Conservation (phyloP, 1,140 invertebrate genomes). For the Nymphalis io region DNA sequence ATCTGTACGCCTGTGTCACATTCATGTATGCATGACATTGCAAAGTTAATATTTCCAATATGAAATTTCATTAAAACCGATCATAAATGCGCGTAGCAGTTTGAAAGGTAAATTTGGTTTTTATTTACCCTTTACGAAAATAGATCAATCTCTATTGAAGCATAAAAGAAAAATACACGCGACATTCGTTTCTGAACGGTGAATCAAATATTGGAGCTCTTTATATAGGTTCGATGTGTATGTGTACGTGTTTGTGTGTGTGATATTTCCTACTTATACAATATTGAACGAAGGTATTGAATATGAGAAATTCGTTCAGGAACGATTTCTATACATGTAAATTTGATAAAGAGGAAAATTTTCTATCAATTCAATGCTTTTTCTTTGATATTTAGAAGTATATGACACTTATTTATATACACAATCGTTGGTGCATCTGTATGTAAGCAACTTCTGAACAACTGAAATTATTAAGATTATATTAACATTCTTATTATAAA, state of each 20-base stretch:
- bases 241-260: neutral
- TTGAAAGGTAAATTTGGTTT: neutral
- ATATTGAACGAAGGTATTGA: neutral
- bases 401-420: no score
- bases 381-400: no score
- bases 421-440: no score
- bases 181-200: constrained; percentile 1
- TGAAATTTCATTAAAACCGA: neutral
- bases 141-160: neutral
- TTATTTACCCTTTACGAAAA: neutral
- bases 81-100: neutral
- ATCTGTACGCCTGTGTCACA: no score
- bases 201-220: constrained; percentile 2
- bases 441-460: no score
- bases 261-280: neutral
- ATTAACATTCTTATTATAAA: no score
- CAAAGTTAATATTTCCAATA: no score
- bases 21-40: no score
- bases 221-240: neutral
- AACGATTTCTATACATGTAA: neutral
- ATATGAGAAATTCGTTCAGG: neutral
- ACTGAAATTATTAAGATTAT: no score
- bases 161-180: constrained; percentile 4
- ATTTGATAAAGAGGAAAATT: neutral
- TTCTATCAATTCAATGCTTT: no score